Conservation (phyloP, 2,797 vertebrate species). For the Thalassophryne amazonica region DNA sequence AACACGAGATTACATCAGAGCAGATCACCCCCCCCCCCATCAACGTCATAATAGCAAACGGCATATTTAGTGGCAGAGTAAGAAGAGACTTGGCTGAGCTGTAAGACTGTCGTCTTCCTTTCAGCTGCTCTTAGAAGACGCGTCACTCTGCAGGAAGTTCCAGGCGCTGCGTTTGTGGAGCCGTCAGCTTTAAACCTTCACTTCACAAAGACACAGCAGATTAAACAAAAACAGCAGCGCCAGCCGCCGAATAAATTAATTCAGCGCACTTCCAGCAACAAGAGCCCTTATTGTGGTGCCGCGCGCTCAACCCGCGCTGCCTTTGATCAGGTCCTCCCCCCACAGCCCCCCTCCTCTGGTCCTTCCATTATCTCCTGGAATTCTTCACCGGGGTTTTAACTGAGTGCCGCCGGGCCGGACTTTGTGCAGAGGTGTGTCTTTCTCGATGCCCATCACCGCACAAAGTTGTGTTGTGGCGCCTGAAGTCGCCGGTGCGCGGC, state of each 20-base stretch:
- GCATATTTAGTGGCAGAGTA: conserved; percentile 39
- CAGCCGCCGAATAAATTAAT: conserved; percentile 46
- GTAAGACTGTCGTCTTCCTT: conserved; percentile 28
- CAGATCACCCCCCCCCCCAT: conserved; percentile 41
- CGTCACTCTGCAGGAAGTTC: conserved; percentile 29
- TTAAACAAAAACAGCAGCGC: conserved; percentile 38
- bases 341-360: background rate
- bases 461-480: conserved; percentile 8
- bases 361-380: conserved; percentile 27
- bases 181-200: conserved; percentile 32
- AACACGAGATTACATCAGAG: conserved; percentile 49
- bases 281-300: conserved; percentile 24
- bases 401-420: conserved; percentile 50
- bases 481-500: conserved; percentile 22
- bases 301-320: conserved; percentile 10
- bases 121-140: conserved; percentile 39
- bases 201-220: conserved; percentile 21
- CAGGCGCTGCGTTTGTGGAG: conserved; percentile 10
- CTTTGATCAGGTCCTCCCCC: conserved; percentile 43
- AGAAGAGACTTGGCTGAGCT: conserved; percentile 40
- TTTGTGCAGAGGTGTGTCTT: conserved; percentile 34
- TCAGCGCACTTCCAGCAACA: conserved; percentile 22
- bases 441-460: conserved; percentile 17
- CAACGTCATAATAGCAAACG: conserved; percentile 52
- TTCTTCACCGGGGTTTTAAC: conserved; percentile 55